Conservation (phyloP, 1,140 invertebrate species). For the Drosophila aff. region DNA sequence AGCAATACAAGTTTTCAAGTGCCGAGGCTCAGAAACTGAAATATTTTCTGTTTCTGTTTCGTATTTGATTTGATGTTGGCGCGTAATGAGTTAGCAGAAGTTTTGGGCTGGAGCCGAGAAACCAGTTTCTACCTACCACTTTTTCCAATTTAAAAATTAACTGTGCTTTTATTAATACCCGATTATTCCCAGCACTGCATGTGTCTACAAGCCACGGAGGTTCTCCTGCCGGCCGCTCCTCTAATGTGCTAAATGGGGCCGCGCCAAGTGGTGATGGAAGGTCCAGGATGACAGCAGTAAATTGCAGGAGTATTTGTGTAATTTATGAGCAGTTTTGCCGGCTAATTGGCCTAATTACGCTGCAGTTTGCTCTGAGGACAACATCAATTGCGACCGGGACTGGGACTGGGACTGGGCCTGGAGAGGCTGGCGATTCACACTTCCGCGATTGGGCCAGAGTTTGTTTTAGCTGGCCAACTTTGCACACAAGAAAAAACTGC, state of each 20-base stretch:
- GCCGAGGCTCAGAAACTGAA: constrained; percentile 50
- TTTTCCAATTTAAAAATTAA: constrained; percentile 78
- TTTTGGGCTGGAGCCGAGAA: constrained; percentile 32
- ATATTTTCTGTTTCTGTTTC: constrained; percentile 61
- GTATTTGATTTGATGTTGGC: constrained; percentile 39
- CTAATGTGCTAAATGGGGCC: constrained; percentile 66
- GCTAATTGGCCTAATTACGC: constrained; percentile 80
- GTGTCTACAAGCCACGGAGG: constrained; percentile 57
- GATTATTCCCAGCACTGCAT: constrained; percentile 71
- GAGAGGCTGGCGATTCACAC: constrained; percentile 67
- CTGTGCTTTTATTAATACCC: constrained; percentile 80
- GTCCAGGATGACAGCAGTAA: constrained; percentile 38
- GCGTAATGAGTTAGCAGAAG: constrained; percentile 64
- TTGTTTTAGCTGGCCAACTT: constrained; percentile 42
- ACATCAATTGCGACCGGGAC: constrained; percentile 28
- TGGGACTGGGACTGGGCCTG: constrained; percentile 12
- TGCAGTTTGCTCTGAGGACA: constrained; percentile 41
- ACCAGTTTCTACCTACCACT: constrained; percentile 58
- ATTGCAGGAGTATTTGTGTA: constrained; percentile 64
- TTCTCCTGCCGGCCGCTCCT: constrained; percentile 41
- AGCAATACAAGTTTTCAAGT: constrained; percentile 77
- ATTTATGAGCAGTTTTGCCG: constrained; percentile 75
- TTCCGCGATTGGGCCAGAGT: constrained; percentile 64
- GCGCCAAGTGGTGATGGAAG: constrained; percentile 10
- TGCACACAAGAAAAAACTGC: neutral